phyloP scores from a whole-genome alignment of 2,113 vertebrate genomes.

The Megaceryle maxima region DNA sequence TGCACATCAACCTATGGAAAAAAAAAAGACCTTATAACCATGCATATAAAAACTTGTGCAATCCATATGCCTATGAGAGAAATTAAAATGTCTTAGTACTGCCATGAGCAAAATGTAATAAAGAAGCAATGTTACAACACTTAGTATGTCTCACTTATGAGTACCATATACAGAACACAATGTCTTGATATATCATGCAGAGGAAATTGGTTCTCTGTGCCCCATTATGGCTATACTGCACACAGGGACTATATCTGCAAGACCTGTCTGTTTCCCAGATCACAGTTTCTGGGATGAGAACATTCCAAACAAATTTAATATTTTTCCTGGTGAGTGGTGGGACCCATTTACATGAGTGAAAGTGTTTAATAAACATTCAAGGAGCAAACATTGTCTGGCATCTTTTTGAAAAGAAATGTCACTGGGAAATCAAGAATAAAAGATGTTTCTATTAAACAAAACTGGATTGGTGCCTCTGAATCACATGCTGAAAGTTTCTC shows the following conservation, averaged over 20 bases:
- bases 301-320: background rate
- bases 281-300: background rate
- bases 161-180: background rate
- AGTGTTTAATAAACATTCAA: background rate
- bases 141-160: background rate
- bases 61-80: background rate
- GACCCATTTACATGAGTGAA: background rate
- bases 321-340: background rate
- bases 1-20: background rate
- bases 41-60: background rate
- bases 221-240: background rate
- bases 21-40: background rate
- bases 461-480: conserved; percentile 4
- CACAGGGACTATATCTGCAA: background rate
- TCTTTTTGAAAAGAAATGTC: background rate
- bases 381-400: background rate
- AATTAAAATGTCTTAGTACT: background rate
- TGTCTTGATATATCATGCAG: background rate
- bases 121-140: background rate
- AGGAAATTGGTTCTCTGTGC: background rate
- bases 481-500: conserved; percentile 22
- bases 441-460: background rate
- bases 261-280: background rate
- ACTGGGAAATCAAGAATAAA: background rate
- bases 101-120: background rate